phyloP scores from a whole-genome alignment of 2,113 vertebrate species.

The Macaca nemestrina region DNA sequence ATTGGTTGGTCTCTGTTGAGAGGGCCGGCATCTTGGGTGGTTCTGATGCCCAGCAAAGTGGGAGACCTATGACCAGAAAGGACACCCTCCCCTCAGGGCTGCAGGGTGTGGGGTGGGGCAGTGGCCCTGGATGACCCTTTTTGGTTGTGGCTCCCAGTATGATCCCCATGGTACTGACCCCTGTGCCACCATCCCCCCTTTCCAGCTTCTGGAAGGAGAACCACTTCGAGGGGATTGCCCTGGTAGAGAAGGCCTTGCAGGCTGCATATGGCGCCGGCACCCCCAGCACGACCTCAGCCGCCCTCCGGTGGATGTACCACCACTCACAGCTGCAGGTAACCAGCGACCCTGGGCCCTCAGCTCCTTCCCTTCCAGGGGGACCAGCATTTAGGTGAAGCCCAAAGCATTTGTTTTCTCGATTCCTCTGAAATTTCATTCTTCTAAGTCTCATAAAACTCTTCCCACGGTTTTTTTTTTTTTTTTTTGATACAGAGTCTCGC shows the following conservation, averaged over 20 bases:
- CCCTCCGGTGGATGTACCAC: conserved; percentile 93
- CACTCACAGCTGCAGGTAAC: conserved; percentile 93
- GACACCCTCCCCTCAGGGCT: rapidly evolving
- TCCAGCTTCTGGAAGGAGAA: conserved; percentile 94
- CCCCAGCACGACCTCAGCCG: conserved; percentile 88
- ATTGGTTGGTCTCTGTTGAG: background rate
- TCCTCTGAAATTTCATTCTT: background rate
- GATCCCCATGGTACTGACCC: background rate
- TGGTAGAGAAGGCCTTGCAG: conserved; percentile 87
- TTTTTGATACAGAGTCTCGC: no score
- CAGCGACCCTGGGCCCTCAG: rapidly evolving
- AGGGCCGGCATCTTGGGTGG: background rate
- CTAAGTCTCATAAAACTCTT: background rate
- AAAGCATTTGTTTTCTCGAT: background rate
- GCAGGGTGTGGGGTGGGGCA: background rate
- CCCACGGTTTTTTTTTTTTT: background rate
- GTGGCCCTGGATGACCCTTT: background rate
- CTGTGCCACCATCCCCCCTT: background rate
- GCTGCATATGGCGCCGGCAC: conserved; percentile 82
- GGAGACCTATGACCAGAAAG: background rate
- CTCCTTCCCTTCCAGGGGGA: background rate
- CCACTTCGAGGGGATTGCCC: conserved; percentile 90
- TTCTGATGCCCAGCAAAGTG: background rate
- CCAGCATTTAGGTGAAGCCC: background rate
- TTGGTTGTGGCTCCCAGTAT: background rate